Percentiles rank a stretch among this genome's conserved stretches.
Evolutionary conservation across 1,140 invertebrate species (phyloP).

Genomic region (Drosophila kepulauana): DNA sequence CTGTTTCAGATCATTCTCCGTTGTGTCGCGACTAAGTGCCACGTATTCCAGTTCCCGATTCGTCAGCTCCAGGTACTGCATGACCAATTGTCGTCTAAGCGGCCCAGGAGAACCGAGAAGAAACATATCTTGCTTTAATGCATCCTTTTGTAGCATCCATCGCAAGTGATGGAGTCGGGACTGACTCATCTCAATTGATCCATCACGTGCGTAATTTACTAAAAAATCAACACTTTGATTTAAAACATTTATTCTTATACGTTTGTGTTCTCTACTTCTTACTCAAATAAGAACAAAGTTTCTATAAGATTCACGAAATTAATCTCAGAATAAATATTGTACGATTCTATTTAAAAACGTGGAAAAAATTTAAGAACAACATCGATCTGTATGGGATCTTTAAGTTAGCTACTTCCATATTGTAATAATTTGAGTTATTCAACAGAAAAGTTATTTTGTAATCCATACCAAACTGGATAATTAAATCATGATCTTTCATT

Average conservation of each 20-base stretch:
- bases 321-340: too few relatives aligned
- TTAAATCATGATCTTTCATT: too few relatives aligned
- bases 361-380: too few relatives aligned
- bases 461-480: too few relatives aligned
- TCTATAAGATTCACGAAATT: too few relatives aligned
- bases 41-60: constrained; percentile 97
- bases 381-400: too few relatives aligned
- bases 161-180: constrained; percentile 92
- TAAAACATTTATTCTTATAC: constrained; percentile 3
- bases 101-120: constrained; percentile 96
- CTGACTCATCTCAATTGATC: constrained; percentile 87
- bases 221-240: constrained; percentile 28
- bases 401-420: too few relatives aligned
- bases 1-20: constrained; percentile 98
- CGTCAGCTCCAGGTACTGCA: constrained; percentile 95
- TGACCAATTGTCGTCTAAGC: constrained; percentile 89
- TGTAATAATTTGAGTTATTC: too few relatives aligned
- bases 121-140: constrained; percentile 97
- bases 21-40: constrained; percentile 96
- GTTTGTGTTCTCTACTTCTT: too few relatives aligned
- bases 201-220: constrained; percentile 86
- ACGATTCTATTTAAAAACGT: too few relatives aligned
- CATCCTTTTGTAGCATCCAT: constrained; percentile 98
- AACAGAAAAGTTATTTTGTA: too few relatives aligned
- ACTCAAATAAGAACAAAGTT: too few relatives aligned